These are phyloP conservation scores for Maconellicoccus hirsutus DNA, from an alignment of 1,140 invertebrate genomes.

Conservation along the genomic window DNA sequence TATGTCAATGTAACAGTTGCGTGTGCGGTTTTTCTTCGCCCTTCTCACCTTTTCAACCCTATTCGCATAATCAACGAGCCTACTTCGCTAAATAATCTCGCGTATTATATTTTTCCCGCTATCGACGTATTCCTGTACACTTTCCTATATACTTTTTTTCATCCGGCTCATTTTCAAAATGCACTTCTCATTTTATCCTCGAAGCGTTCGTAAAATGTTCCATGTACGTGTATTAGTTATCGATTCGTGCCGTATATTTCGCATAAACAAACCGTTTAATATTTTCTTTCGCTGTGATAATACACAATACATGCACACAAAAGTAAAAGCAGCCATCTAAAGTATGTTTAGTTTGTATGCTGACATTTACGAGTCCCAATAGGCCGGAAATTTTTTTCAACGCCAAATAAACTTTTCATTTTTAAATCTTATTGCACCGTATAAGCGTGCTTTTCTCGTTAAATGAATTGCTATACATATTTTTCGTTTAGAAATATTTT, in stretches of 20 bases:
- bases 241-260: too few species aligned
- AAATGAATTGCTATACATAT: too few species aligned
- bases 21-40: not conserved
- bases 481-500: too few species aligned
- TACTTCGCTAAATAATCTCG: not conserved
- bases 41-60: not conserved
- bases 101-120: not conserved
- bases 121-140: too few species aligned
- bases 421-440: not conserved
- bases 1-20: conserved; percentile 9
- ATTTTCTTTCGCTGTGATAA: not conserved
- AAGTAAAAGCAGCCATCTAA: too few species aligned
- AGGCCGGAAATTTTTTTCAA: not conserved
- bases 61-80: not conserved
- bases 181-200: too few species aligned
- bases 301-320: not conserved
- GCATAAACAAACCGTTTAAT: not conserved
- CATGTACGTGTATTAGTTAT: too few species aligned
- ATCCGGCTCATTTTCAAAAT: too few species aligned
- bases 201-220: too few species aligned
- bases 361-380: not conserved
- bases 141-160: too few species aligned
- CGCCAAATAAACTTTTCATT: not conserved
- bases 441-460: too few species aligned
- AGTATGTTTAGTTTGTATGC: not conserved